These are phyloP conservation scores for Platichthys stellatus DNA, from an alignment of 2,113 vertebrate genomes.

Conservation along the genomic window DNA sequence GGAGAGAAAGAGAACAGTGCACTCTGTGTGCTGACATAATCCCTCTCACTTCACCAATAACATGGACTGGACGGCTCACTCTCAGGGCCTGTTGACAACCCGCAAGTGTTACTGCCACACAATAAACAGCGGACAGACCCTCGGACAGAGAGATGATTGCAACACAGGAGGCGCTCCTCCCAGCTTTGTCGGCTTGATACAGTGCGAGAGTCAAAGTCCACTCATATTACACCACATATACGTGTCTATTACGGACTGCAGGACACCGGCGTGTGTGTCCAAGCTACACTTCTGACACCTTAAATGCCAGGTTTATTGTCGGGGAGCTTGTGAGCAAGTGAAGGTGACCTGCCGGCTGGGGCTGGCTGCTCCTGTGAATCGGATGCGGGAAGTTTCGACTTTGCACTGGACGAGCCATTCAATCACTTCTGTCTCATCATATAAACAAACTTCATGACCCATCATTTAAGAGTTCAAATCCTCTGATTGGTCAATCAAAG, in stretches of 20 bases:
- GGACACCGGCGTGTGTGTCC: conserved; percentile 32
- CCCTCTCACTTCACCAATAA: conserved; percentile 67
- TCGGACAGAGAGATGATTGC: conserved; percentile 45
- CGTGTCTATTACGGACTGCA: conserved; percentile 33
- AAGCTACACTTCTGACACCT: conserved; percentile 30
- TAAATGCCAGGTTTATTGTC: conserved; percentile 55
- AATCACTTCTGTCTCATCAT: background rate
- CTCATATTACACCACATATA: conserved; percentile 57
- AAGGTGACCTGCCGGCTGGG: conserved; percentile 54
- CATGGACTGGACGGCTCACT: conserved; percentile 58
- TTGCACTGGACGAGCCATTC: background rate
- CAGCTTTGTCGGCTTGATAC: conserved; percentile 51
- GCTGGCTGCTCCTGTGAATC: background rate
- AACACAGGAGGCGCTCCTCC: conserved; percentile 44
- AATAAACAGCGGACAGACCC: conserved; percentile 49
- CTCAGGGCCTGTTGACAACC: conserved; percentile 50
- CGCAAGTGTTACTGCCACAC: conserved; percentile 53
- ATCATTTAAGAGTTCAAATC: background rate
- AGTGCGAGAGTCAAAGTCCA: conserved; percentile 55
- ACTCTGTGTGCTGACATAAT: conserved; percentile 73
- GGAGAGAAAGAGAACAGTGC: conserved; percentile 66
- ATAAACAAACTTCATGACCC: background rate
- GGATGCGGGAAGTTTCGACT: conserved; percentile 3
- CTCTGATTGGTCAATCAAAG: background rate
- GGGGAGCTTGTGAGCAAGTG: conserved; percentile 42